Evolutionary conservation across 1,140 invertebrate species (phyloP).

Genomic region (Sarcophaga peregrina): DNA sequence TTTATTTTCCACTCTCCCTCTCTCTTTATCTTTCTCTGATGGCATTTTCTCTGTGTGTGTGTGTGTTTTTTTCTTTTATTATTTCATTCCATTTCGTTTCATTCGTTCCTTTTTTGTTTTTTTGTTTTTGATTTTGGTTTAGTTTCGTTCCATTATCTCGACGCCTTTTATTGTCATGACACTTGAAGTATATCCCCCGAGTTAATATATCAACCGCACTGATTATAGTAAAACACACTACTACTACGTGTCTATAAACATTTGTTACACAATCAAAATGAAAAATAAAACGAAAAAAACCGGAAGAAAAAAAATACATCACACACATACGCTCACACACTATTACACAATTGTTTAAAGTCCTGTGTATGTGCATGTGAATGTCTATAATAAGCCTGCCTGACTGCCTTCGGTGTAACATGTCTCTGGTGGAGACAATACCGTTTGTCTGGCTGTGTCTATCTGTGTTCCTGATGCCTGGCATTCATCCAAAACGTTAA

Average conservation of each 20-base stretch:
- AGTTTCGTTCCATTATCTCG: constrained; percentile 20
- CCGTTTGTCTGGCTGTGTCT: not conserved
- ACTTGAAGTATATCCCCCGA: constrained; percentile 39
- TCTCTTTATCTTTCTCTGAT: no score
- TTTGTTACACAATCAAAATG: not conserved
- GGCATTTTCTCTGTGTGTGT: no score
- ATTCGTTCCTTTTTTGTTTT: not conserved
- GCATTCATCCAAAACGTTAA: constrained; percentile 35
- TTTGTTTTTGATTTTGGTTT: not conserved
- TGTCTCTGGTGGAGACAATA: constrained; percentile 25
- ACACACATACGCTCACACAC: not conserved
- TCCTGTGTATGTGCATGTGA: not conserved
- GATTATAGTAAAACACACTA: no score
- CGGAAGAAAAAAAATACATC: constrained; percentile 2
- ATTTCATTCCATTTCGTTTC: constrained; percentile 10
- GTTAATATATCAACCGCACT: constrained; percentile 42
- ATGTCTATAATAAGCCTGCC: constrained; percentile 21
- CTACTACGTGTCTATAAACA: constrained; percentile 22
- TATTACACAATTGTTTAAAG: not conserved
- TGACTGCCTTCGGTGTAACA: constrained; percentile 27
- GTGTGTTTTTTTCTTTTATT: not conserved
- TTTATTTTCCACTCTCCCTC: no score
- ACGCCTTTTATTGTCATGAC: constrained; percentile 28
- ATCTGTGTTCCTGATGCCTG: constrained; percentile 36
- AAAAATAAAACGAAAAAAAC: not conserved